Conservation (phyloP, 2,888 invertebrate species). For the Tuta absoluta region DNA sequence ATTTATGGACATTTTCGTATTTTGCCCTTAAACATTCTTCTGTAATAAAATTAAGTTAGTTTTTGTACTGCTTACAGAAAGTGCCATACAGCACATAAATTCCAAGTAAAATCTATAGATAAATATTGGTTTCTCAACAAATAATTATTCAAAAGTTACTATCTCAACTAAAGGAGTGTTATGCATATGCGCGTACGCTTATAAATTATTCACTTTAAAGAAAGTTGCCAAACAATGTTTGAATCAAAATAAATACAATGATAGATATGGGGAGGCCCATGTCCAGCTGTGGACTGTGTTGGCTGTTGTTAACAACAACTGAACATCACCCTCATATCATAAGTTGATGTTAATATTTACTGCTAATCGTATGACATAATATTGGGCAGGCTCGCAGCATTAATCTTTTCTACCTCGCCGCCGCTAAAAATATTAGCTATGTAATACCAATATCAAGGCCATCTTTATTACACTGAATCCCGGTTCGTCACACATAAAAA, state of each 20-base stretch:
- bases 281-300: too few relatives aligned
- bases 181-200: neutral
- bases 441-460: slow-evolving; percentile 23
- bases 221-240: slow-evolving; percentile 14
- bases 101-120: neutral
- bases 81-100: neutral
- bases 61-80: too few relatives aligned
- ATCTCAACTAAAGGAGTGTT: neutral
- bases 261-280: too few relatives aligned
- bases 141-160: slow-evolving; percentile 14
- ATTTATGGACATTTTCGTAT: too few relatives aligned
- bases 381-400: neutral
- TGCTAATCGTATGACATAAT: slow-evolving; percentile 9
- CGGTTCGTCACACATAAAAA: too few relatives aligned
- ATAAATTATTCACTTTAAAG: neutral
- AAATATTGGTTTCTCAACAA: slow-evolving; percentile 6
- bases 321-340: neutral
- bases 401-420: slow-evolving; percentile 27
- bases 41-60: too few relatives aligned
- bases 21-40: too few relatives aligned
- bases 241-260: slow-evolving; percentile 5
- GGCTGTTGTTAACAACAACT: too few relatives aligned
- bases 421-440: slow-evolving; percentile 37
- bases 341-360: neutral
- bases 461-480: neutral